phyloP scores from a whole-genome alignment of 2,797 vertebrate genomes.

The Meriones psammophilus region DNA sequence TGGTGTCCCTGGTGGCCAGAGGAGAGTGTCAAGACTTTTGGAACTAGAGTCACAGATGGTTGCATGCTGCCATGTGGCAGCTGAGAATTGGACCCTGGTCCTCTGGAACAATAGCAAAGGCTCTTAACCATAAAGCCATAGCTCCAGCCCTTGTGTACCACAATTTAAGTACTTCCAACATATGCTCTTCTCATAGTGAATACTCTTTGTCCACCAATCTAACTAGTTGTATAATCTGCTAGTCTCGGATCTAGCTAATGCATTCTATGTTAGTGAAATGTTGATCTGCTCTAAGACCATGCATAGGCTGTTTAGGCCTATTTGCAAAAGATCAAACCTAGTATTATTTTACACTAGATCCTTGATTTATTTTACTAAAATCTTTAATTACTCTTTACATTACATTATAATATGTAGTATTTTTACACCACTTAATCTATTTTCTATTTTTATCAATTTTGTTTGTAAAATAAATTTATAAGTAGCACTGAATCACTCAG shows the following conservation, averaged over 20 bases:
- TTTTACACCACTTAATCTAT: background rate
- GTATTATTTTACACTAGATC: constrained; percentile 44
- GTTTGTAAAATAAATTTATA: background rate
- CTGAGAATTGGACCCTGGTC: background rate
- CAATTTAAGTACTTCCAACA: background rate
- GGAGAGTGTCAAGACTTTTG: background rate
- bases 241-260: too few species aligned
- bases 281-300: background rate
- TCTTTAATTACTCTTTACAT: background rate
- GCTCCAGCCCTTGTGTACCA: background rate
- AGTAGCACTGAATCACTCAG: too few species aligned
- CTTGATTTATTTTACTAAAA: background rate
- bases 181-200: background rate
- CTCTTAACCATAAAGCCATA: background rate
- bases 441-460: background rate
- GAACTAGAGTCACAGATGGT: background rate
- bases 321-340: constrained; percentile 7
- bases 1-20: background rate
- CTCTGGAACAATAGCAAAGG: background rate
- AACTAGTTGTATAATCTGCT: background rate
- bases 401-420: background rate
- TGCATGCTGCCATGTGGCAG: background rate
- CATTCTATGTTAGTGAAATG: background rate
- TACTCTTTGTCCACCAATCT: background rate
- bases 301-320: background rate